Conservation (phyloP, 2,797 vertebrate genomes). For the Micropoecilia bifurca region DNA sequence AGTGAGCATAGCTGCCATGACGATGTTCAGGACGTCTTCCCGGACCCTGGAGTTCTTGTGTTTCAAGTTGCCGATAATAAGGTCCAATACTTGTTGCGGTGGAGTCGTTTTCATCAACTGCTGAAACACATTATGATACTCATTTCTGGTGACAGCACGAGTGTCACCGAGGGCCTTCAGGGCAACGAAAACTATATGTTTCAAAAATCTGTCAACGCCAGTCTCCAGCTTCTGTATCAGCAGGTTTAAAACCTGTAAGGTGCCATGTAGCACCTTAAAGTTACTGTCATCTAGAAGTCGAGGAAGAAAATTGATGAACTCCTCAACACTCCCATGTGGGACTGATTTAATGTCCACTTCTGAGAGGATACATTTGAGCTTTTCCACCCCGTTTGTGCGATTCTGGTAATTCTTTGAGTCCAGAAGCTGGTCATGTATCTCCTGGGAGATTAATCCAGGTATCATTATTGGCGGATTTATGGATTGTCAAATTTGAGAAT, state of each 20-base stretch:
- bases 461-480: slow-evolving; percentile 75
- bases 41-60: slow-evolving; percentile 88
- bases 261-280: slow-evolving; percentile 88
- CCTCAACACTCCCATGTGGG: slow-evolving; percentile 76
- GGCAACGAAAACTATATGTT: slow-evolving; percentile 80
- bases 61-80: slow-evolving; percentile 83
- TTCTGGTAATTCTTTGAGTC: slow-evolving; percentile 89
- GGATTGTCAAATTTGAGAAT: slow-evolving; percentile 68
- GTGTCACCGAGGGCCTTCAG: slow-evolving; percentile 87
- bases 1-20: slow-evolving; percentile 86
- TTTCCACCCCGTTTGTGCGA: slow-evolving; percentile 87
- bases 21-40: slow-evolving; percentile 86
- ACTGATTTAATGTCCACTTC: slow-evolving; percentile 75
- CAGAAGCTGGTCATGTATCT: slow-evolving; percentile 87
- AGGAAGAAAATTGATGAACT: slow-evolving; percentile 85
- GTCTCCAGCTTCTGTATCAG: slow-evolving; percentile 84
- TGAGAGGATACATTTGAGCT: slow-evolving; percentile 83
- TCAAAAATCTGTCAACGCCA: slow-evolving; percentile 77
- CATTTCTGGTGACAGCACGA: slow-evolving; percentile 82
- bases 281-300: slow-evolving; percentile 87
- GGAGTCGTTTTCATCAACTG: slow-evolving; percentile 84
- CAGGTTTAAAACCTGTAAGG: slow-evolving; percentile 86
- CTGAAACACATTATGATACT: slow-evolving; percentile 86
- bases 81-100: slow-evolving; percentile 84
- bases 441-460: slow-evolving; percentile 87